A percentile compares a stretch with the other conserved stretches of the same genome.
phyloP scores from a whole-genome alignment of 92 coral and sea anemone genomes.

The Epizoanthus stellaris region DNA sequence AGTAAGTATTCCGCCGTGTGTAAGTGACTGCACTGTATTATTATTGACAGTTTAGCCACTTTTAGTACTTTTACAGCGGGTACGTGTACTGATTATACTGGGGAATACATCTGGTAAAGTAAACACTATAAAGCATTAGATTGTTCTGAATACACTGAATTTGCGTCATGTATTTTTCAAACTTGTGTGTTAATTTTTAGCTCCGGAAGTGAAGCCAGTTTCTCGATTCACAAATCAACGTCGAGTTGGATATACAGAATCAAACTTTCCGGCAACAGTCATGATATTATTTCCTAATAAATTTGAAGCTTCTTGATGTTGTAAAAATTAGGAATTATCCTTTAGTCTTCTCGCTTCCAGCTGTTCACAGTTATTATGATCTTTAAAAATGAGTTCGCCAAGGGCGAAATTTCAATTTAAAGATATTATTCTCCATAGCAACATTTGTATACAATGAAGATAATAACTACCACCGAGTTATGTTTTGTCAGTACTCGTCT shows the following conservation, averaged over 20 bases:
- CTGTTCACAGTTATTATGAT: background rate
- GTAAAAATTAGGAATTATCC: background rate
- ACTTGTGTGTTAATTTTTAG: too few relatives aligned
- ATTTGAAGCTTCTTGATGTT: background rate
- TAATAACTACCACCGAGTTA: background rate
- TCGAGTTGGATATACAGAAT: too few relatives aligned
- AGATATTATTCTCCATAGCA: constrained; percentile 5
- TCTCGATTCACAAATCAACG: too few relatives aligned
- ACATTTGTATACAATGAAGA: background rate
- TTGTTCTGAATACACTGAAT: too few relatives aligned
- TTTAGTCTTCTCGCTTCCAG: background rate
- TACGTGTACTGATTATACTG: too few relatives aligned
- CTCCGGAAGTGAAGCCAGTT: too few relatives aligned
- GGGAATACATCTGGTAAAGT: too few relatives aligned
- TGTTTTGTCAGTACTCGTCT: background rate
- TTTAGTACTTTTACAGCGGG: too few relatives aligned
- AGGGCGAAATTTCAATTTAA: background rate
- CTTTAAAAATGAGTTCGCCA: background rate
- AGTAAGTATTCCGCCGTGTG: constrained; percentile 48
- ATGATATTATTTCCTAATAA: background rate
- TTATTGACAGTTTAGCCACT: too few relatives aligned
- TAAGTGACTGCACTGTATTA: background rate
- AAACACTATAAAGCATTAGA: too few relatives aligned
- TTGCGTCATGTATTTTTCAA: too few relatives aligned
- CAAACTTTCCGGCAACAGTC: too few relatives aligned